Percentiles rank a stretch among this genome's conserved stretches.
Evolutionary conservation across 2,113 vertebrate genomes (phyloP).

Genomic region (Onychorhynchus coronatus): DNA sequence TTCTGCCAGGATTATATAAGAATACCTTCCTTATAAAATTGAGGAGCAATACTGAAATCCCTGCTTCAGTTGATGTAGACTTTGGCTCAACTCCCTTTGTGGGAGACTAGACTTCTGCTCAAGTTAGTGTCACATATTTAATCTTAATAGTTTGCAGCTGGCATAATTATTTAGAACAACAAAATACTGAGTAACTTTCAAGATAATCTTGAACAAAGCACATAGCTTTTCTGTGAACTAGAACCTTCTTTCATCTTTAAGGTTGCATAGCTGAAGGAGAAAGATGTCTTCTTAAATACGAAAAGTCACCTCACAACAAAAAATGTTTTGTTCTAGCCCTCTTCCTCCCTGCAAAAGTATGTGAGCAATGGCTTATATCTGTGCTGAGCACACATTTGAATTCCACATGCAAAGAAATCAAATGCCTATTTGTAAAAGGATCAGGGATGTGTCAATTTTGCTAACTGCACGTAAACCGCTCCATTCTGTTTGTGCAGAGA

Average conservation of each 20-base stretch:
- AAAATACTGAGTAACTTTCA: neutral
- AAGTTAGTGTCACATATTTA: neutral
- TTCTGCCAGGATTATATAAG: neutral
- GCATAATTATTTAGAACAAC: neutral
- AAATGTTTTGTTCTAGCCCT: neutral
- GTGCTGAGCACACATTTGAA: neutral
- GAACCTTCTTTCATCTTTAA: neutral
- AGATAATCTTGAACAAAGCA: neutral
- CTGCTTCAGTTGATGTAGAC: neutral
- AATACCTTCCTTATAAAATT: neutral
- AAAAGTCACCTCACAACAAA: neutral
- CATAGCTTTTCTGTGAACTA: neutral
- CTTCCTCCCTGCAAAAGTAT: neutral
- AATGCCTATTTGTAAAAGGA: neutral
- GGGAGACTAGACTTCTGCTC: neutral
- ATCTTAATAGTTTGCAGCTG: slow-evolving; percentile 4
- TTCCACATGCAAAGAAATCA: neutral
- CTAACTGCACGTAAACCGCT: neutral
- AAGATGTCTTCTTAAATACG: neutral
- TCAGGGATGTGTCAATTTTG: neutral
- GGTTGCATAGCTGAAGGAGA: neutral
- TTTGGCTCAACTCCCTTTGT: neutral
- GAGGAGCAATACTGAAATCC: neutral
- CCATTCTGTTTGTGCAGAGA: neutral
- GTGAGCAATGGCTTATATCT: neutral